Evolutionary conservation across 1,140 invertebrate genomes (phyloP).

Genomic region (Heliothis virescens): DNA sequence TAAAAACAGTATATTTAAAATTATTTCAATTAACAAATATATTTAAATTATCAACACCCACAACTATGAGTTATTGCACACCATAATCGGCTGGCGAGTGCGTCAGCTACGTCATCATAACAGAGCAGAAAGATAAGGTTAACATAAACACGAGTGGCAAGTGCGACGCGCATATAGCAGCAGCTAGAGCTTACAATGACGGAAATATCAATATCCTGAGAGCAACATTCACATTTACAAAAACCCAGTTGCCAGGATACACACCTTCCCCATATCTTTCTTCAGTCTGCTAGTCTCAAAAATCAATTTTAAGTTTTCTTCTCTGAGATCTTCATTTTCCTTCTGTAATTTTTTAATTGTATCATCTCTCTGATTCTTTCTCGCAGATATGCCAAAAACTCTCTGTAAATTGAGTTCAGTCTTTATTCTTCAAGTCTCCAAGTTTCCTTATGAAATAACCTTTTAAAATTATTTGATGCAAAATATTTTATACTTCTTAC

Average conservation of each 20-base stretch:
- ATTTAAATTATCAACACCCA: background rate
- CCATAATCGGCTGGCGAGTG: background rate
- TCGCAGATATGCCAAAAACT: constrained; percentile 74
- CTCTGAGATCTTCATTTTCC: constrained; percentile 69
- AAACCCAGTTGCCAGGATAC: constrained; percentile 18
- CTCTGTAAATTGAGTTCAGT: constrained; percentile 66
- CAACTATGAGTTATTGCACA: no score
- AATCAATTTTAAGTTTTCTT: constrained; percentile 66
- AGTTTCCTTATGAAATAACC: background rate
- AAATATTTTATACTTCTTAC: background rate
- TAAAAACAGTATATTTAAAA: background rate
- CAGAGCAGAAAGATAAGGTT: constrained; percentile 8
- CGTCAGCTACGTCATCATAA: constrained; percentile 5
- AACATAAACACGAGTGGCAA: constrained; percentile 1
- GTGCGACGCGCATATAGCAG: background rate
- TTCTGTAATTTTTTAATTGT: constrained; percentile 67
- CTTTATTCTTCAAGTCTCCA: background rate
- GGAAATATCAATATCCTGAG: background rate
- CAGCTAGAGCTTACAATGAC: background rate
- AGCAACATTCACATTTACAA: background rate
- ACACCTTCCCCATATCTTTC: constrained; percentile 76
- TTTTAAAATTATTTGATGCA: background rate
- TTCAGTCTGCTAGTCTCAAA: constrained; percentile 71
- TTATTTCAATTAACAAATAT: no score
- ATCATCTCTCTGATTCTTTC: constrained; percentile 69